These are phyloP conservation scores for Cyprinella venusta DNA, from an alignment of 2,797 vertebrate species.

Conservation along the genomic window DNA sequence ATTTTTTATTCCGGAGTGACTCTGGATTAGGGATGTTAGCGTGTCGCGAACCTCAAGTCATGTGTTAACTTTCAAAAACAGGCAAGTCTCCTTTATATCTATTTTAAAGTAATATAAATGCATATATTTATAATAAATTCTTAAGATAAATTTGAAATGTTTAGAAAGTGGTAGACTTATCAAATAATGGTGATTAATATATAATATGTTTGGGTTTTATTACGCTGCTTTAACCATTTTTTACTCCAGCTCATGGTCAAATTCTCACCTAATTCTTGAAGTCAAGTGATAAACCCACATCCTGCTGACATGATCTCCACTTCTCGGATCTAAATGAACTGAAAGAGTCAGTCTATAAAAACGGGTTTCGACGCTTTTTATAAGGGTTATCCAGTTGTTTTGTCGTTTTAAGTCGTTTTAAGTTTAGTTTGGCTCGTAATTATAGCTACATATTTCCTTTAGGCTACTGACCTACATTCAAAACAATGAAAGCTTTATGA, in stretches of 20 bases:
- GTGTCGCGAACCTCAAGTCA: neutral
- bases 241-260: neutral
- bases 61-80: slow-evolving; percentile 10
- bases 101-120: too few relatives aligned
- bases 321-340: neutral
- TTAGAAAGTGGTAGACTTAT: neutral
- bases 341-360: neutral
- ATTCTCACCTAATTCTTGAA: neutral
- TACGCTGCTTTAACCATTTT: neutral
- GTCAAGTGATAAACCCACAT: slow-evolving; percentile 15
- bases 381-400: neutral
- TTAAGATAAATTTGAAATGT: neutral
- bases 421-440: neutral
- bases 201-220: neutral
- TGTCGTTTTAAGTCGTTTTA: neutral
- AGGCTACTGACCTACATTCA: neutral
- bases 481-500: slow-evolving; percentile 40
- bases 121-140: too few relatives aligned
- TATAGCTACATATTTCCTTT: neutral
- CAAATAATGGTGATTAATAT: neutral
- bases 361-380: neutral
- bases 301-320: neutral
- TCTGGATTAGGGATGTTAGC: neutral
- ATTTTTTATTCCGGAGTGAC: neutral
- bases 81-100: slow-evolving; percentile 18